phyloP scores from a whole-genome alignment of 2,888 invertebrate genomes.

The Nematopogon swammerdamellus region DNA sequence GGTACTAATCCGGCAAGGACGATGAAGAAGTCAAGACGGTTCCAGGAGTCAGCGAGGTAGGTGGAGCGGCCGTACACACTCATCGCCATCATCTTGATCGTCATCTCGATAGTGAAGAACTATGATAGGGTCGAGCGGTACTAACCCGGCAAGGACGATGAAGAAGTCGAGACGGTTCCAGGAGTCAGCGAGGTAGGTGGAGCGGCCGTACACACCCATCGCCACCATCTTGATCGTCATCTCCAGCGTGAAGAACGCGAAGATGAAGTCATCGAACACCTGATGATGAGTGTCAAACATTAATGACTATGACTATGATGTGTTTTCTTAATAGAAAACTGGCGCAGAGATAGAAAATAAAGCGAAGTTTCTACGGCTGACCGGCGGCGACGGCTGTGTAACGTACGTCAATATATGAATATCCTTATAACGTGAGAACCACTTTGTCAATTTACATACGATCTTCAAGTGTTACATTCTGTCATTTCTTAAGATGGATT shows the following conservation, averaged over 20 bases:
- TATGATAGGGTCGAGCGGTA: too few relatives aligned
- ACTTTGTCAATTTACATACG: too few relatives aligned
- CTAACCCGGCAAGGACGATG: constrained; percentile 97
- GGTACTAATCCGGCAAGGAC: constrained; percentile 97
- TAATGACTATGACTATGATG: not conserved
- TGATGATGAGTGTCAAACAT: constrained; percentile 26
- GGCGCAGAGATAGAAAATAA: too few relatives aligned
- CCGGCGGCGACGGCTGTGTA: too few relatives aligned
- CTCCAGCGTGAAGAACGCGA: constrained; percentile 96
- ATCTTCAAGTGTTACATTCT: too few relatives aligned
- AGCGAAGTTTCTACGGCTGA: too few relatives aligned
- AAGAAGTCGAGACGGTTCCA: constrained; percentile 99
- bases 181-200: constrained; percentile 94
- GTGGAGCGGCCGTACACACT: constrained; percentile 91
- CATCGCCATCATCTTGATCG: constrained; percentile 98
- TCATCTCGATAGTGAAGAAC: constrained; percentile 97
- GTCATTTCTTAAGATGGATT: too few relatives aligned
- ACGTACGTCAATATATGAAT: too few relatives aligned
- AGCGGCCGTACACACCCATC: constrained; percentile 93
- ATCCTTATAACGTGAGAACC: too few relatives aligned
- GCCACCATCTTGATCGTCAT: constrained; percentile 99
- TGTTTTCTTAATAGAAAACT: too few relatives aligned
- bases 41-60: constrained; percentile 98
- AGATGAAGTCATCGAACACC: constrained; percentile 98
- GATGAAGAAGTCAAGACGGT: constrained; percentile 96